Evolutionary conservation across 2,888 invertebrate species (phyloP), one percentile per base, ranked within the genome.

Genomic region (Pocota personata): DNA sequence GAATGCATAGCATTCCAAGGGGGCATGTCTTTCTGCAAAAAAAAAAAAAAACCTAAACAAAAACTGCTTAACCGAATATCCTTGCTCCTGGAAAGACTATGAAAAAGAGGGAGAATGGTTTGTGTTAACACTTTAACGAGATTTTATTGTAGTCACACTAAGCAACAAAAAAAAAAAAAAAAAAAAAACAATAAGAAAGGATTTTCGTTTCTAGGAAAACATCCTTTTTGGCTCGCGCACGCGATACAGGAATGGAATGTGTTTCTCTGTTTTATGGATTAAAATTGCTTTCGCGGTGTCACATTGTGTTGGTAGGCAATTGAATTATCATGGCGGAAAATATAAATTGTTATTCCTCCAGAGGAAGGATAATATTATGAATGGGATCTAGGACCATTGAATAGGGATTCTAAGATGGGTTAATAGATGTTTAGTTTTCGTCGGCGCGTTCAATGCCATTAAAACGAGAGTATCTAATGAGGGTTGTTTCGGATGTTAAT

Each of bases 81-180:
- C 76, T 57, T 50, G 66, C 67, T 14, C n/a, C 32, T 50, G 30
- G 21, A 46, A 19, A 16, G 40, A 3, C 55, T 10, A 19, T 40
- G 10, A n/a, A 62, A 62, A 43, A 14, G 52, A 57, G 43, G 35
- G 32, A 37, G 71, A 78, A 78, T 66, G 83, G 88, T 88, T 89
- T 88, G 88, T 89, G 89, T 89, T 89, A 88, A 89, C 89, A 88
- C 87, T 88, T 89, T 88, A 86, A 89, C 89, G 88, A 89, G 89
- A 90, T 89, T 89, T 90, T 88, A 89, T 88, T 88, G 73, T 88
- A 73, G 60, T 67, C 82, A 71, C 37, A 73, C 67, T 40, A 62
- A 62, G 27, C 10, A 46, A 27, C 19, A n/a, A 58, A 75, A 75
- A 19, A 66, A 27, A 32, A 76, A 43, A 14, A 32, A 48, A 40